Base-by-base conservation (phyloP, 2,797 vertebrate genomes). In the Danio kyathit region DNA sequence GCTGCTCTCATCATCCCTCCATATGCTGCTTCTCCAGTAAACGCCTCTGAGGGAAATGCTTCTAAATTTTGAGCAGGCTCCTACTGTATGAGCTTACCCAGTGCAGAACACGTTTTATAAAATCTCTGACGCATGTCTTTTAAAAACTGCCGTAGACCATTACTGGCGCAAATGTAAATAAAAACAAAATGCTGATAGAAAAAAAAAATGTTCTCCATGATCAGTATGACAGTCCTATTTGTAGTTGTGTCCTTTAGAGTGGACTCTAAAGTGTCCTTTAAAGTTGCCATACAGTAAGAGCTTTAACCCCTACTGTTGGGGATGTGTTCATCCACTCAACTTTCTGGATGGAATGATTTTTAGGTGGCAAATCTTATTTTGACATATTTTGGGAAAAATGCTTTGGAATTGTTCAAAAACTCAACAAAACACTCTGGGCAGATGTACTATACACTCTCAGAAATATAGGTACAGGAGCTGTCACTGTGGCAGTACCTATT, bases 1-100 rank as follows among this genome's bases (percentile, higher is more conserved):
- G 48, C 41, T 57, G 52, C 63, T 81, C 78, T 83, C 60, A 52
- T 81, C 70, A 57, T 74, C 65, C 46, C 60, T 82, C 57, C 79
- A 56, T 61, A 59, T 76, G 49, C 66, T 14, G 7, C 60, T 64
- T 60, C 67, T 29, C 29, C 29, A 64, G 71, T 78, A 60, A 75
- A 64, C 44, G 70, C 60, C 65, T 49, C 65, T 40, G 19, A 57
- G 21, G 64, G 41, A 49, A 56, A 29, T 77, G 64, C 75, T 43
- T 69, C 21, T 48, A 59, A 64, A 56, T 76, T 5, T 59, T 14
- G 29, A 70, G 52, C 16, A 60, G 5, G 16, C 49, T 69, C 69
- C 54, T 19, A n/a, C 56, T 56, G 44, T 46, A 60, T 29, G 54
- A 49, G 44, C 76, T 69, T 19, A 19, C 19, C 59, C 64, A 17